Evolutionary conservation across 1,140 invertebrate genomes (phyloP).

Genomic region (Varroa destructor): DNA sequence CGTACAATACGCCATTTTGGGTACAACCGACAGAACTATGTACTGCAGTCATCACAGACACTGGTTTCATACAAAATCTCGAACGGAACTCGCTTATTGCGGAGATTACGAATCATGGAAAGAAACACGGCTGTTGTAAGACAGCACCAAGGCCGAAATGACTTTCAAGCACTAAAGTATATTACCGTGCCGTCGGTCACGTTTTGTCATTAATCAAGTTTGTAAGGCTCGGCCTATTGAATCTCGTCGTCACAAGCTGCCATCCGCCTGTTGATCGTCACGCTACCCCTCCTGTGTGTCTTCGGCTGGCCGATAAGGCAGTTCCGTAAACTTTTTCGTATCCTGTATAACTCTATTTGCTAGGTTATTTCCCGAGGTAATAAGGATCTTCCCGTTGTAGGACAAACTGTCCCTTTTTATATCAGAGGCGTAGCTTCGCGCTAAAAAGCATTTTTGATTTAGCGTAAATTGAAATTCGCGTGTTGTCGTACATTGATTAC

Average conservation of each 20-base stretch:
- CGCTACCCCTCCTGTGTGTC: background rate
- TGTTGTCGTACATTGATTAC: conserved; percentile 4
- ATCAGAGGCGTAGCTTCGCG: background rate
- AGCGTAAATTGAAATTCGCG: background rate
- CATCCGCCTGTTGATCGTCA: conserved; percentile 11
- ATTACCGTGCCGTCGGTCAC: background rate
- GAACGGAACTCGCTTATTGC: background rate
- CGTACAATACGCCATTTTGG: background rate
- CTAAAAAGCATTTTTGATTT: background rate
- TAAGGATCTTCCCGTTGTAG: background rate
- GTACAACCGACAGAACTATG: background rate
- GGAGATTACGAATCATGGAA: background rate
- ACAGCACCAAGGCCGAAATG: conserved; percentile 6
- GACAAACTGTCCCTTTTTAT: background rate
- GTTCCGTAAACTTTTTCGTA: background rate
- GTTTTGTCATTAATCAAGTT: background rate
- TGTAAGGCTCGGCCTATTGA: conserved; percentile 1
- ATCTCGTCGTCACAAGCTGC: background rate
- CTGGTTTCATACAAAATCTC: background rate
- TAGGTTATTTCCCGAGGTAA: background rate
- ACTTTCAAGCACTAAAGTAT: background rate
- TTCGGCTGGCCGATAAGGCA: background rate
- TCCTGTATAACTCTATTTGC: background rate
- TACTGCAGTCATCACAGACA: background rate
- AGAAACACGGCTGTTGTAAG: conserved; percentile 16